Evolutionary conservation across 2,888 invertebrate genomes (phyloP), one percentile per base, ranked within the genome.

Genomic region (Ennomos erosarius): DNA sequence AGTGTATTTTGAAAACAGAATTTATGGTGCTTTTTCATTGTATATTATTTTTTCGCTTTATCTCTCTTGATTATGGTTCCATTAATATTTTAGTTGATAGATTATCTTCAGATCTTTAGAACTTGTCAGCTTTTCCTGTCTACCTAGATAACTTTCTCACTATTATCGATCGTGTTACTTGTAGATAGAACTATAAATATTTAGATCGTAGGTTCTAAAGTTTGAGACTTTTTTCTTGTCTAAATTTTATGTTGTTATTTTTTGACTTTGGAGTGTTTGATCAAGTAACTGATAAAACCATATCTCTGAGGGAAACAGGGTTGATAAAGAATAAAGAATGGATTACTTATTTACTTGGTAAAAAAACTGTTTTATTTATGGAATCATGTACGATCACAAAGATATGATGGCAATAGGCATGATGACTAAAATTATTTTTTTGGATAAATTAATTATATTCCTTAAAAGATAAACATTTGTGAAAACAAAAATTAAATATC

Each of bases 21-120:
- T 81, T 82, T 85, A 83, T 89, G 90, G 90, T 90, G 90, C 90
- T 90, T 90, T 76, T 80, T 73, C 76, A 65, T 62, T 65, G 64
- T 69, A 66, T 60, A 64, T 68, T 67, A 65, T 52, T 62, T 9
- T 64, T 10, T 65, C 52, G 68, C 69, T 65, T 63, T 57, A 49
- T 56, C 55, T 57, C 52, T 46, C 35, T 40, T 45, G 11, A 33
- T 33, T 36, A 47, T 51, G 26, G 51, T 51, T 60, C 51, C 42
- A 55, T 51, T 59, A 55, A 47, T 38, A 42, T 52, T 40, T 38
- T 34, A 44, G 37, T 54, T 16, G 16, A 16, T 59, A 64, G 55
- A 54, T n/a, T 57, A 13, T 39, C 39, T 59, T 44, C 51, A 55
- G 52, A 12, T 57, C 54, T 45, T 53, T 45, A 51, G 53, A 47